Evolutionary conservation across 2,888 invertebrate genomes (phyloP).

Genomic region (Tiliacea aurago): DNA sequence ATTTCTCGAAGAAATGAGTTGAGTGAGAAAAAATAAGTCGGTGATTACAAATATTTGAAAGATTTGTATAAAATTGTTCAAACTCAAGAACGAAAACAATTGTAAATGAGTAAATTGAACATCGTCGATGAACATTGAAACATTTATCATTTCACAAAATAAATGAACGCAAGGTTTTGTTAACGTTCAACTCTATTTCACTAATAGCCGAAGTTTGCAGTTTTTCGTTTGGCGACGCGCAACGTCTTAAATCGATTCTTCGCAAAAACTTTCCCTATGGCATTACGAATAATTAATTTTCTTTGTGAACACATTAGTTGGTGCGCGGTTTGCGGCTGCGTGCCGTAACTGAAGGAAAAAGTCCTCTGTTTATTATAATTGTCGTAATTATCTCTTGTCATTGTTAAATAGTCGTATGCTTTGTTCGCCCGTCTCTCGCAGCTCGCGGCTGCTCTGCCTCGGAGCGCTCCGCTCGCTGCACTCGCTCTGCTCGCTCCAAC

Average conservation of each 20-base stretch:
- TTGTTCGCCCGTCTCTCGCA: not conserved
- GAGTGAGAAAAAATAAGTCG: not conserved
- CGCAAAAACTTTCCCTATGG: slow-evolving; percentile 32
- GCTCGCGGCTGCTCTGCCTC: not conserved
- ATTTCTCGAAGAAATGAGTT: not conserved
- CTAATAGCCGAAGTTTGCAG: slow-evolving; percentile 37
- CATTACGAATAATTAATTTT: slow-evolving; percentile 42
- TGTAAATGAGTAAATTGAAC: not conserved
- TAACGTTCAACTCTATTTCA: slow-evolving; percentile 41
- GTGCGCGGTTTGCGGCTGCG: slow-evolving; percentile 6
- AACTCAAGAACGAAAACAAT: not conserved
- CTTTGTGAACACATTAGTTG: slow-evolving; percentile 24
- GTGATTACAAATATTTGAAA: not conserved
- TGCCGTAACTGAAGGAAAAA: slow-evolving; percentile 1
- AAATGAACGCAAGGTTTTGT: slow-evolving; percentile 7
- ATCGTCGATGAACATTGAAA: slow-evolving; percentile 8
- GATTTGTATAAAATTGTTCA: not conserved
- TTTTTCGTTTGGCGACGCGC: slow-evolving; percentile 22
- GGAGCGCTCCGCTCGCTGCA: not conserved
- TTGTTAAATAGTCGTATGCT: slow-evolving; percentile 27
- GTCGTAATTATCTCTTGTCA: slow-evolving; percentile 32
- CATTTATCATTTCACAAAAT: slow-evolving; percentile 26
- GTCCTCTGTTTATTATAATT: slow-evolving; percentile 14
- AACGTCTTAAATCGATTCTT: slow-evolving; percentile 32
- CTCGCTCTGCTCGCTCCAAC: not conserved